Conservation (phyloP, 2,888 invertebrate species). For the Timandra comae region DNA sequence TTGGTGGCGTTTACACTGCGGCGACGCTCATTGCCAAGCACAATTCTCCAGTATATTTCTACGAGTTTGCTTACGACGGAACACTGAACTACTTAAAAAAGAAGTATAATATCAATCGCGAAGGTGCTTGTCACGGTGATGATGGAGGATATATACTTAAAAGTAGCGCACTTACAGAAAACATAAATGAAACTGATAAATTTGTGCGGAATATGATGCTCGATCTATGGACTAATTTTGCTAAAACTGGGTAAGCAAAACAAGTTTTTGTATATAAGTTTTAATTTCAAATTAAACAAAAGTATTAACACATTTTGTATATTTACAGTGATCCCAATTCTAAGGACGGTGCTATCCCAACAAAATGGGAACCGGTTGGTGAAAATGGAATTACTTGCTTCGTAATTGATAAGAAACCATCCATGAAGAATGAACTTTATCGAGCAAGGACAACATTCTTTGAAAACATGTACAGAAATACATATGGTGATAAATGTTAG, state of each 20-base stretch:
- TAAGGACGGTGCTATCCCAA: conserved; percentile 33
- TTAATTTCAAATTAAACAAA: neutral
- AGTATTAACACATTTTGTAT: neutral
- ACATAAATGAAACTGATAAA: conserved; percentile 40
- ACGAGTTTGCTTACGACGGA: conserved; percentile 77
- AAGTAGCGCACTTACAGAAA: conserved; percentile 29
- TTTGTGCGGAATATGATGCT: conserved; percentile 61
- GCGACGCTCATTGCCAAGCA: conserved; percentile 46
- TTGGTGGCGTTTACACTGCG: conserved; percentile 51
- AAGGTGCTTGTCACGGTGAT: conserved; percentile 78
- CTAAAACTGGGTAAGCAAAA: conserved; percentile 63
- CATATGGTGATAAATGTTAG: conserved; percentile 4
- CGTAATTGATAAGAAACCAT: conserved; percentile 45
- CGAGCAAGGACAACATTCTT: conserved; percentile 47
- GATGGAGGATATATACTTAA: conserved; percentile 78
- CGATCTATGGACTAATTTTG: conserved; percentile 81
- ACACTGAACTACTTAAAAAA: conserved; percentile 70
- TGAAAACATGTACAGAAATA: conserved; percentile 42
- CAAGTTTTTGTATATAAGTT: neutral
- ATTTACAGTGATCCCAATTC: conserved; percentile 60
- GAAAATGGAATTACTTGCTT: conserved; percentile 38
- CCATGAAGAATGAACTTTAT: conserved; percentile 47
- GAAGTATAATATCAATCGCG: conserved; percentile 46
- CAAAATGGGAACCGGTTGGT: conserved; percentile 51
- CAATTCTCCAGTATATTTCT: conserved; percentile 70